Evolutionary conservation across 2,797 vertebrate species (phyloP), one percentile per base, ranked within the genome.

Genomic region (Danio aesculapii): DNA sequence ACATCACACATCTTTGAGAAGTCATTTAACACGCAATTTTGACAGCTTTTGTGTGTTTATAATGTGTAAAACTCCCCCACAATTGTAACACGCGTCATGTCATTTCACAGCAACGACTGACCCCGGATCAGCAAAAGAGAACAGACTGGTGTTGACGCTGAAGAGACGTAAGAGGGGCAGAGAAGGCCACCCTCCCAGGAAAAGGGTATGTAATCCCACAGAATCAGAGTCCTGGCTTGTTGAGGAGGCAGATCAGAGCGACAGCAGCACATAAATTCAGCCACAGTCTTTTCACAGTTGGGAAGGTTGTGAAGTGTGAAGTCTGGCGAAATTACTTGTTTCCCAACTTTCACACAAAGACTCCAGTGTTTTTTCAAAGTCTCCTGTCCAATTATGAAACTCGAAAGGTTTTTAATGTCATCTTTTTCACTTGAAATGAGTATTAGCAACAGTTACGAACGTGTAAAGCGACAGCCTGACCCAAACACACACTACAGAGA

Each of bases 161-260:
- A 81, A 86, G 59, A 71, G 72, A 14, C 83, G 94, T 50, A 91
- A 94, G 89, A 94, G 94, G 86, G 93, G 95, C 30, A 92, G 94
- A 88, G 95, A 96, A 53, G 93, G 95, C 64, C 94, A 95, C 68
- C 93, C 95, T 0, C 94, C 94, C 81, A 94, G 95, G 0, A 96
- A 96, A 91, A 84, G 95, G 94, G 96, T 96, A 91, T 92, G 39
- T 71, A 81, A 66, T 53, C 61, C 5, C 14, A 19, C 55, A 6
- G 21, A 57, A 74, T 74, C 53, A 59, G 43, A 67, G 39, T 66
- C 59, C 19, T 73, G 70, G 72, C 47, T 58, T 50, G 8, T 64
- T 81, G 59, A 13, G 47, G 14, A 75, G 12, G 3, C 47, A 41
- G 58, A 6, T 12, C 19, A 46, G 49, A 52, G 39, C 47, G 74